Evolutionary conservation across 2,888 invertebrate species (phyloP), one percentile per base, ranked within the genome.

Genomic region (Drosophila kuntzei): DNA sequence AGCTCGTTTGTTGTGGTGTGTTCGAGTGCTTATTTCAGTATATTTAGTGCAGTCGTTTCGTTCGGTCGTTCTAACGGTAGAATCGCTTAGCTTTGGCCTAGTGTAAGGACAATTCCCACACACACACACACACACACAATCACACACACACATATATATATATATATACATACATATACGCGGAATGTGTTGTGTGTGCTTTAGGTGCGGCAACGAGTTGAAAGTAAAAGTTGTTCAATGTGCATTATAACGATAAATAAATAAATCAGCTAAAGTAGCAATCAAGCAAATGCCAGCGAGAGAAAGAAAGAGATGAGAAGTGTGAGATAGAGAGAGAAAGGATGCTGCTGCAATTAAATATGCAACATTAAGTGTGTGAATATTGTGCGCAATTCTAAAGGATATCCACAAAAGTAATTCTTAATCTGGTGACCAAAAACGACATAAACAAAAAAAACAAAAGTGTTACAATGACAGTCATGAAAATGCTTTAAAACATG

Each of bases 31-130:
- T 58, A 65, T 70, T 80, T 87, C 89, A 91, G 91, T 91, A 81
- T 89, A 89, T 90, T 89, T 80, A 90, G 89, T 89, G 89, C 87
- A 91, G 89, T 90, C 90, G 90, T 84, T 71, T 79, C 83, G 91
- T 89, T 79, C 89, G 87, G 90, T 90, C 90, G 87, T 78, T 78
- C 72, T 68, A 80, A 62, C 88, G 84, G 77, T 62, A 62, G 67
- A 72, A 64, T 53, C 71, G 70, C 76, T 57, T 47, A 36, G 75
- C 60, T 54, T 66, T 78, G 71, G 88, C 68, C 71, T 54, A 77
- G 65, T 62, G 66, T 71, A 71, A 74, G 78, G 68, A 76, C 74
- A 57, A 46, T 49, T 72, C 50, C 34, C 11, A 44, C 57, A 58
- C 53, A 60, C 47, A 57, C 46, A 39, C 44, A 44, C 34, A 50